Evolutionary conservation across 2,888 invertebrate genomes (phyloP).

Genomic region (Polyommatus icarus): DNA sequence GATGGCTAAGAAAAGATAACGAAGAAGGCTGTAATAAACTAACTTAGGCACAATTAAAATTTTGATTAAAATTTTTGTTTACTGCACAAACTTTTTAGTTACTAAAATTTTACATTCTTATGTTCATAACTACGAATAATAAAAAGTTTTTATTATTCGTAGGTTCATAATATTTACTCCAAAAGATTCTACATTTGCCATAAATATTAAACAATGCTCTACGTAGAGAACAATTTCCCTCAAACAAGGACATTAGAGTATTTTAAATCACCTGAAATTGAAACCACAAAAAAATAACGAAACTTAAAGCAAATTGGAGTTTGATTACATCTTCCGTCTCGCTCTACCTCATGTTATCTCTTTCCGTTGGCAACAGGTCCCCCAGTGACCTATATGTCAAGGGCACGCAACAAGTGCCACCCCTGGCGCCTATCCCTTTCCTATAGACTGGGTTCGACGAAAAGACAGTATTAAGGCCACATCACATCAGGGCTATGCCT

Average conservation of each 20-base stretch:
- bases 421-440: constrained; percentile 33
- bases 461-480: constrained; percentile 27
- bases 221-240: background rate
- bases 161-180: no score
- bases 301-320: background rate
- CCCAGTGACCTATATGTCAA: constrained; percentile 44
- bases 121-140: no score
- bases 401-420: constrained; percentile 46
- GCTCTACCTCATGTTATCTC: constrained; percentile 18
- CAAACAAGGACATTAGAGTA: background rate
- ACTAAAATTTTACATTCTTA: background rate
- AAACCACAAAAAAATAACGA: constrained; percentile 1
- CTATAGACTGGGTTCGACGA: constrained; percentile 24
- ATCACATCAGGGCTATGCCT: background rate
- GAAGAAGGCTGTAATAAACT: background rate
- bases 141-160: no score
- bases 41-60: background rate
- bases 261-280: background rate
- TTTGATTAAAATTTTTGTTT: no score
- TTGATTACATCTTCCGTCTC: constrained; percentile 9
- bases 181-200: background rate
- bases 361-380: constrained; percentile 45
- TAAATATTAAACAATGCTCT: background rate
- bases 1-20: background rate
- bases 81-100: no score